Conservation (phyloP, 2,888 invertebrate species). For the Monopis laevigella region DNA sequence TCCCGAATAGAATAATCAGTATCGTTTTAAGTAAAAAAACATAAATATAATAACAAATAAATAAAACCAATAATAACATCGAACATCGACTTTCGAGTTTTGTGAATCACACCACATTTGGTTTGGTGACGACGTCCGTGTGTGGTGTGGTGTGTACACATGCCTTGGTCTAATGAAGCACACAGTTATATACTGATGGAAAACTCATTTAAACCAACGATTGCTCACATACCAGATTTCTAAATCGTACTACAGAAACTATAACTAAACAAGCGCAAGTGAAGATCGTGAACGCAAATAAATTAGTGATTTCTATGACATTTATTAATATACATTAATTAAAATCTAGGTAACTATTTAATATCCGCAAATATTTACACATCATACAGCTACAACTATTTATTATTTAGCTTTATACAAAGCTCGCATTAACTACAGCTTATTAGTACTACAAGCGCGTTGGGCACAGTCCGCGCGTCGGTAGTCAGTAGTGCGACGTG, state of each 20-base stretch:
- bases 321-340: no score
- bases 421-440: no score
- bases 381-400: no score
- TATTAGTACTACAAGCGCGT: no score
- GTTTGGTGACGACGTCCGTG: background rate
- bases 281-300: background rate
- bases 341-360: no score
- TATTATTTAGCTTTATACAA: no score
- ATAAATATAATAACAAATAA: slow-evolving; percentile 23
- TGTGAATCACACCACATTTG: slow-evolving; percentile 25
- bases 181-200: slow-evolving; percentile 40
- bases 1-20: background rate
- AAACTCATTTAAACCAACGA: slow-evolving; percentile 26
- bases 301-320: no score
- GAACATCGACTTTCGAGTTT: slow-evolving; percentile 25
- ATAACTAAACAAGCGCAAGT: background rate
- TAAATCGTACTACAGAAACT: background rate
- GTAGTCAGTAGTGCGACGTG: no score
- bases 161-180: slow-evolving; percentile 53
- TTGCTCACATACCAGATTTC: slow-evolving; percentile 63
- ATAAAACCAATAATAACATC: slow-evolving; percentile 24
- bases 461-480: no score
- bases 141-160: slow-evolving; percentile 22
- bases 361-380: no score
- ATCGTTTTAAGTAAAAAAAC: slow-evolving; percentile 1